phyloP scores from a whole-genome alignment of 2,888 invertebrate genomes.

The Leptopterna dolabrata region DNA sequence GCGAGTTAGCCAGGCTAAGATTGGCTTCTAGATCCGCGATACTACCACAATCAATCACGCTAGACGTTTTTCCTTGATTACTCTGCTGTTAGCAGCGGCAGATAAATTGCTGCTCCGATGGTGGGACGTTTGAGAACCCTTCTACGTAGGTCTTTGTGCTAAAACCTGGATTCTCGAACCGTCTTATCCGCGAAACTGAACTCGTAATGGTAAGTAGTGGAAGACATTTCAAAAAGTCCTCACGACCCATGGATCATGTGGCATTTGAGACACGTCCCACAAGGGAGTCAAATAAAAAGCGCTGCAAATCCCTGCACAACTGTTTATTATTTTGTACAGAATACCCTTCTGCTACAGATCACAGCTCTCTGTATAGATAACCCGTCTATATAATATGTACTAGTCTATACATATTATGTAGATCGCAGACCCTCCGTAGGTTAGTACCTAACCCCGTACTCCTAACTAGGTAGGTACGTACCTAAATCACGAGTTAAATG shows the following conservation, averaged over 20 bases:
- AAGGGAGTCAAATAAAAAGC: no score
- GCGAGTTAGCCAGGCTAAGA: conserved; percentile 14
- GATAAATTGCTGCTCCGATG: conserved; percentile 36
- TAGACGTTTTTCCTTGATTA: conserved; percentile 50
- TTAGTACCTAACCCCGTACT: no score
- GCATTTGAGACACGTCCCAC: neutral
- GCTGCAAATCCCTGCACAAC: no score
- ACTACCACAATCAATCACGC: conserved; percentile 44
- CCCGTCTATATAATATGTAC: no score
- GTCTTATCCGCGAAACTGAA: neutral
- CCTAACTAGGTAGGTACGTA: no score
- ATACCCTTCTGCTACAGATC: no score
- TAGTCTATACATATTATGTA: no score
- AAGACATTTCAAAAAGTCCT: neutral
- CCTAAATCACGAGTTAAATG: no score
- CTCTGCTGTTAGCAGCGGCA: conserved; percentile 35
- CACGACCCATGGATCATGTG: neutral
- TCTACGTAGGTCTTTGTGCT: neutral
- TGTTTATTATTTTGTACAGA: no score
- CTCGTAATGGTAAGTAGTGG: neutral
- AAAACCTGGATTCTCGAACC: neutral
- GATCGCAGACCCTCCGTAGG: no score
- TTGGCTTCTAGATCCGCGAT: conserved; percentile 34
- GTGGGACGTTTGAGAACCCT: conserved; percentile 16
- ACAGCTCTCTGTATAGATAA: no score